These are phyloP conservation scores for Tetropium fuscum DNA, from an alignment of 2,888 invertebrate genomes.

Conservation along the genomic window DNA sequence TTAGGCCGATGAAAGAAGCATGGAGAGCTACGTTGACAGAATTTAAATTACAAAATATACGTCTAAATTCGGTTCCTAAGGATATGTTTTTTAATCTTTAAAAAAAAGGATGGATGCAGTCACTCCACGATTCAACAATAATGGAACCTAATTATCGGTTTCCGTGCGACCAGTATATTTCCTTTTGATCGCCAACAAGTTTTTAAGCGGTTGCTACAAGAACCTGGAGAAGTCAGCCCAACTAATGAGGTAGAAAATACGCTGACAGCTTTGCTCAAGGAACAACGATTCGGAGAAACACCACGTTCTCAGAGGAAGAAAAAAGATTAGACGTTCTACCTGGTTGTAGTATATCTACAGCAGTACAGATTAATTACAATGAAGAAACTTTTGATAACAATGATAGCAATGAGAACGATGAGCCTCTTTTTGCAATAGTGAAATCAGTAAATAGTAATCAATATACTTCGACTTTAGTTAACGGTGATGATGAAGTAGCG, in stretches of 20 bases:
- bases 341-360: constrained; percentile 1
- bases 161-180: neutral
- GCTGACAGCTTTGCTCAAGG: constrained; percentile 3
- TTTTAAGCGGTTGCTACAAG: constrained; percentile 2
- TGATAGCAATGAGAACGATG: neutral
- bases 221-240: constrained; percentile 1
- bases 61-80: no score
- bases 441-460: neutral
- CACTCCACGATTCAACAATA: no score
- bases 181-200: constrained; percentile 1
- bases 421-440: neutral
- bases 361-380: neutral
- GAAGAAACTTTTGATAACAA: constrained; percentile 3
- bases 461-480: neutral
- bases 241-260: neutral
- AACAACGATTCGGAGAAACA: constrained; percentile 7
- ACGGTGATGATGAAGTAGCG: neutral
- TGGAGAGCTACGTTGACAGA: neutral
- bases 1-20: constrained; percentile 7
- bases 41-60: neutral
- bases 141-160: neutral
- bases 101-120: no score
- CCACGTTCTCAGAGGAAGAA: neutral
- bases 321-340: neutral
- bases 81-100: no score